Evolutionary conservation across 1,140 invertebrate species (phyloP).

Genomic region (Drosophila sturtevanti): DNA sequence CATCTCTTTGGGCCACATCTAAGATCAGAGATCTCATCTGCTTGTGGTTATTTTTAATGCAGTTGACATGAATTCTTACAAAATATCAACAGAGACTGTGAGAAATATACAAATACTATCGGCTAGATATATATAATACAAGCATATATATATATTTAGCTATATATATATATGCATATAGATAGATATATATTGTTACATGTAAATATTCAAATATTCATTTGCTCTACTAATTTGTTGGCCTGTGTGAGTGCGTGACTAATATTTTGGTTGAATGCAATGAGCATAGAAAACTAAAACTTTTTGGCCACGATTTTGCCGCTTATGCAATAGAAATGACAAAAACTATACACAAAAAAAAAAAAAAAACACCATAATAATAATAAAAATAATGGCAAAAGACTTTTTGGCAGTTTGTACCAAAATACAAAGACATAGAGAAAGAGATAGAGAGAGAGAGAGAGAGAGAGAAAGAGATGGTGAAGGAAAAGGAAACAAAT

Average conservation of each 20-base stretch:
- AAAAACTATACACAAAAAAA: slow-evolving; percentile 31
- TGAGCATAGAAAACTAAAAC: slow-evolving; percentile 35
- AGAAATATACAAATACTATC: slow-evolving; percentile 46
- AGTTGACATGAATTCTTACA: slow-evolving; percentile 77
- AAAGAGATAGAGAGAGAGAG: slow-evolving; percentile 8
- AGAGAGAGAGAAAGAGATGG: slow-evolving; percentile 1
- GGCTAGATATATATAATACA: slow-evolving; percentile 15
- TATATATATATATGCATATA: slow-evolving; percentile 36
- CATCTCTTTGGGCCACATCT: not conserved
- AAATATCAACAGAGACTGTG: slow-evolving; percentile 51
- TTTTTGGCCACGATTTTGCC: slow-evolving; percentile 66
- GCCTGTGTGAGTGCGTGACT: slow-evolving; percentile 71
- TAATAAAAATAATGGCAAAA: slow-evolving; percentile 67
- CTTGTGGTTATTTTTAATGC: slow-evolving; percentile 76
- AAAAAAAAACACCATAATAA: slow-evolving; percentile 31
- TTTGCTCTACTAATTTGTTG: slow-evolving; percentile 73
- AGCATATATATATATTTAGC: slow-evolving; percentile 33
- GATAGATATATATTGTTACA: slow-evolving; percentile 32
- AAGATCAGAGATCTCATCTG: slow-evolving; percentile 7
- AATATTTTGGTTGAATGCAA: slow-evolving; percentile 69
- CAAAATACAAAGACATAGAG: not conserved
- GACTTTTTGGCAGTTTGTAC: slow-evolving; percentile 32
- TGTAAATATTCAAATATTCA: slow-evolving; percentile 49
- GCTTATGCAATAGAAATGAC: slow-evolving; percentile 58
- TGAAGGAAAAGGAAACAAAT: not conserved